Percentiles rank a stretch among this genome's conserved stretches.
These are phyloP conservation scores for Drosophila ironensis DNA, from an alignment of 1,140 invertebrate genomes.

Conservation along the genomic window DNA sequence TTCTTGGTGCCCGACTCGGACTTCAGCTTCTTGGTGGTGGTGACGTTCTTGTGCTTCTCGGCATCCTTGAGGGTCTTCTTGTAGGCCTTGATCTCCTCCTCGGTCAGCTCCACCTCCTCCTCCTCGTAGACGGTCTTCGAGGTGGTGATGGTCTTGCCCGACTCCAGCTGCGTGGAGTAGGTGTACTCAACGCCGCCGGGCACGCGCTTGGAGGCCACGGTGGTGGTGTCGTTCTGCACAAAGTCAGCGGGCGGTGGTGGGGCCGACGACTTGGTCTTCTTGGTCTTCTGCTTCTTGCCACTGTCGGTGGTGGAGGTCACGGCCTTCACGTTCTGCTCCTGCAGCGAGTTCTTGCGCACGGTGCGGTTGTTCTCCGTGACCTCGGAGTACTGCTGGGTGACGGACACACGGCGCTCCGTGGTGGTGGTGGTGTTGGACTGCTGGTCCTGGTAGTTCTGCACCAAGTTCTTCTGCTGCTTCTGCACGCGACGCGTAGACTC, in stretches of 20 bases:
- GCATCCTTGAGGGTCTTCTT: slow-evolving; percentile 81
- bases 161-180: slow-evolving; percentile 73
- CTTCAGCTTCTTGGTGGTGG: slow-evolving; percentile 72
- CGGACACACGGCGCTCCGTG: slow-evolving; percentile 60
- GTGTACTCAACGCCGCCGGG: slow-evolving; percentile 79
- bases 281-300: slow-evolving; percentile 70
- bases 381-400: slow-evolving; percentile 74
- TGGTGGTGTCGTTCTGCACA: slow-evolving; percentile 77
- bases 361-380: slow-evolving; percentile 77
- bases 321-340: slow-evolving; percentile 73
- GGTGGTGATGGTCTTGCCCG: slow-evolving; percentile 80
- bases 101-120: slow-evolving; percentile 76
- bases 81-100: slow-evolving; percentile 76
- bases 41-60: slow-evolving; percentile 80
- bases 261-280: slow-evolving; percentile 69
- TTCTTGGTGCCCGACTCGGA: slow-evolving; percentile 81
- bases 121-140: slow-evolving; percentile 81
- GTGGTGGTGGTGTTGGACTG: slow-evolving; percentile 65
- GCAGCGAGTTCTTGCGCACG: slow-evolving; percentile 75
- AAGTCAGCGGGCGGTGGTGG: slow-evolving; percentile 79
- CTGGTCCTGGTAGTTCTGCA: slow-evolving; percentile 46
- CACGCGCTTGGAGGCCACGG: slow-evolving; percentile 69
- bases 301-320: slow-evolving; percentile 35
- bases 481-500: slow-evolving; percentile 68
- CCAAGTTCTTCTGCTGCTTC: slow-evolving; percentile 63